Evolutionary conservation across 1,140 invertebrate genomes (phyloP).

Genomic region (Drosophila pseudoananassae): DNA sequence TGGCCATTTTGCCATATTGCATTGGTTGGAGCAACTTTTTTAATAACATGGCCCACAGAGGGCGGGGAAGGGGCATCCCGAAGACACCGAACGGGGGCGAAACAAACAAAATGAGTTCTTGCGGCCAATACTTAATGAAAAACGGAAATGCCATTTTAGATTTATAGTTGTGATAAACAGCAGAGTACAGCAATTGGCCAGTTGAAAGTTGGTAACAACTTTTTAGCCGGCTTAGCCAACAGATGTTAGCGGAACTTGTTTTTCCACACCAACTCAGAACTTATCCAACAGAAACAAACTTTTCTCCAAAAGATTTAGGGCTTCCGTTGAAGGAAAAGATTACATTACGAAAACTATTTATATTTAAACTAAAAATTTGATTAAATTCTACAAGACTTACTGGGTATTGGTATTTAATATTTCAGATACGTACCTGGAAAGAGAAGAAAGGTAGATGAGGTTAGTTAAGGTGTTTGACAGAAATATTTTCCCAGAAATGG

Average conservation of each 20-base stretch:
- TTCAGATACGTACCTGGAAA: constrained; percentile 57
- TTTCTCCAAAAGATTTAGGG: constrained; percentile 26
- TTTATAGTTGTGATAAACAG: constrained; percentile 70
- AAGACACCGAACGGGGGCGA: constrained; percentile 4
- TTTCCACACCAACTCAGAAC: constrained; percentile 13
- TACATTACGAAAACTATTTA: constrained; percentile 5
- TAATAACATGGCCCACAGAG: constrained; percentile 51
- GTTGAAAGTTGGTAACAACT: constrained; percentile 44
- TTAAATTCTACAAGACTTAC: constrained; percentile 12
- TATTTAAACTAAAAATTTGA: background rate
- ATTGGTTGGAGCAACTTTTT: constrained; percentile 64
- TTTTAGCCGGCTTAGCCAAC: constrained; percentile 39
- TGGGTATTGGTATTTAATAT: background rate
- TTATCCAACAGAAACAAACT: constrained; percentile 25
- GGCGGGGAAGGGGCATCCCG: too few relatives aligned
- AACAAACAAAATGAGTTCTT: constrained; percentile 34
- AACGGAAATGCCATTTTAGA: constrained; percentile 74
- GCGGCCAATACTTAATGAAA: constrained; percentile 76
- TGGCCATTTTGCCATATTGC: constrained; percentile 21
- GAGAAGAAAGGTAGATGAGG: constrained; percentile 19
- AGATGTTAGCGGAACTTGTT: constrained; percentile 50
- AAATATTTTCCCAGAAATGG: constrained; percentile 25
- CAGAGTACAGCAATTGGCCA: constrained; percentile 38
- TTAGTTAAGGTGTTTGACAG: constrained; percentile 20
- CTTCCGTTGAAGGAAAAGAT: constrained; percentile 4